Evolutionary conservation across 2,888 invertebrate genomes (phyloP).

Genomic region (Heliconius hortense): DNA sequence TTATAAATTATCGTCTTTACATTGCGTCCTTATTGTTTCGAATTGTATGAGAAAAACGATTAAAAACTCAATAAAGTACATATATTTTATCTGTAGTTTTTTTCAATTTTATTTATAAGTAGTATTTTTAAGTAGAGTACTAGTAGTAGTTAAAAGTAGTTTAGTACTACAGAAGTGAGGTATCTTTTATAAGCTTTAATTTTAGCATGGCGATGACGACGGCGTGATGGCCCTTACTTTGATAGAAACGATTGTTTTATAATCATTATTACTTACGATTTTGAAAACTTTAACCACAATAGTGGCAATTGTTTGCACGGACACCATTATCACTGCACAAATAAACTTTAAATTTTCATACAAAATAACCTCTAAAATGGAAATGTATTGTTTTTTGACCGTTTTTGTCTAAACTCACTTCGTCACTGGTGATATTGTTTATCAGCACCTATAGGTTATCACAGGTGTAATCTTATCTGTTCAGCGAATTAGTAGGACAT

Average conservation of each 20-base stretch:
- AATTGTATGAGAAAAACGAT: background rate
- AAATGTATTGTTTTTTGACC: conserved; percentile 62
- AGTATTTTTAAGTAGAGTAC: too few species aligned
- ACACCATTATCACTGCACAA: conserved; percentile 85
- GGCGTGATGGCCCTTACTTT: background rate
- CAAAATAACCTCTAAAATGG: conserved; percentile 36
- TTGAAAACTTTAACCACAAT: conserved; percentile 91
- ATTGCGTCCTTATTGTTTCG: background rate
- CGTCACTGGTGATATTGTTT: conserved; percentile 68
- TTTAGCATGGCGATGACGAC: background rate
- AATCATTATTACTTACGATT: conserved; percentile 84
- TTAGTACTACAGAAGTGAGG: background rate
- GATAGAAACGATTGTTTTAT: background rate
- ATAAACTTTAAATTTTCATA: conserved; percentile 47
- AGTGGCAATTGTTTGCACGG: conserved; percentile 90
- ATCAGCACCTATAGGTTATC: conserved; percentile 67
- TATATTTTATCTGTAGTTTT: too few species aligned
- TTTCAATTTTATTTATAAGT: too few species aligned
- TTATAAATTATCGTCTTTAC: background rate
- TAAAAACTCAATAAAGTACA: background rate
- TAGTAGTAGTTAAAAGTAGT: background rate
- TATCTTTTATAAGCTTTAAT: background rate
- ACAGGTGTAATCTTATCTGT: conserved; percentile 71
- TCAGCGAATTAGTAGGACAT: conserved; percentile 76
- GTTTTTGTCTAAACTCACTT: conserved; percentile 59